Evolutionary conservation across 1,140 invertebrate genomes (phyloP), one percentile per base, ranked within the genome.

Genomic region (Drosophila pallidifrons): DNA sequence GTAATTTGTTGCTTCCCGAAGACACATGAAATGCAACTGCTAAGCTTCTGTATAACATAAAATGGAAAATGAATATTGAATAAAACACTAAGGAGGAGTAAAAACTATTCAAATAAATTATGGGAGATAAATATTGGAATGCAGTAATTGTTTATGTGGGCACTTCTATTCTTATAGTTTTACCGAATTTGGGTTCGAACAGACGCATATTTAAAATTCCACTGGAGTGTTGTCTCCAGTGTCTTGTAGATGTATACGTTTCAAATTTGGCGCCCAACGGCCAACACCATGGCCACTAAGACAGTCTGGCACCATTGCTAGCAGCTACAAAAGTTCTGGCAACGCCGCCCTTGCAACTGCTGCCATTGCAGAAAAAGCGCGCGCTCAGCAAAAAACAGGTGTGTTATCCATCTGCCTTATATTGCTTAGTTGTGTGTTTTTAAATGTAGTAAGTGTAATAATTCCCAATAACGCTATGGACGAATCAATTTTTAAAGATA

Each of bases 401-500:
- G 76, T 66, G 45, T 76, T 75, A 67, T 49, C 16, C 11, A 59
- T 52, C 57, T 55, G 41, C 1, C 46, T 65, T 7, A 41, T 55
- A n/a, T 35, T 38, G 13, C 16, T 16, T 16, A 45, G 11, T 25
- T 69, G 10, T 69, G 10, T 52, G 10, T 52, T 3, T 66, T 59
- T 69, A 73, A 65, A 78, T 78, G 70, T 60, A 57, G 16, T 20
- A 10, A 46, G 32, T 64, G n/a, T 55, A 41, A 59, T 28, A 63
- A 11, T 32, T 30, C 11, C 15, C 11, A 46, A 15, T 13, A 10
- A 38, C 32, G 20, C 20, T 8, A 92, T 92, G 91, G 87, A 92
- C 60, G 92, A 92, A 35, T 79, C 80, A 20, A 78, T 72, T 20
- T 89, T 78, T n/a, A 92, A 92, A 60, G 75, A 81, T 10, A 92